Conservation (phyloP, 2,797 vertebrate genomes). For the Florisuga fusca region DNA sequence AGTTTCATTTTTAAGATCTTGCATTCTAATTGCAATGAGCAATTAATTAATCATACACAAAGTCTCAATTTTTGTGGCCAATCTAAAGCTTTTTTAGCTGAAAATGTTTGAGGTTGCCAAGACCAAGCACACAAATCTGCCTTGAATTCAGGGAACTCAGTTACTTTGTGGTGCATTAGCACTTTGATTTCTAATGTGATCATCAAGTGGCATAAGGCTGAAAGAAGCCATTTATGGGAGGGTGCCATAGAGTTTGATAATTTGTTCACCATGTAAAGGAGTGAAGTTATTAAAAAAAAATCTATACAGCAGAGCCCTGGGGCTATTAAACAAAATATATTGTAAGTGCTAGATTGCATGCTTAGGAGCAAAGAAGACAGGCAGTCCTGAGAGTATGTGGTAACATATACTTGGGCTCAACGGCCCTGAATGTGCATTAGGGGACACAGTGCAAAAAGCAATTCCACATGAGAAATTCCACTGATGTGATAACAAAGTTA, state of each 20-base stretch:
- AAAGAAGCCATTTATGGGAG: neutral
- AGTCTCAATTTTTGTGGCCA: neutral
- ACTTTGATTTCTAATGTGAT: neutral
- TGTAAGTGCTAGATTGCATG: neutral
- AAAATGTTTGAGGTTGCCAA: neutral
- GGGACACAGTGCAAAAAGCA: neutral
- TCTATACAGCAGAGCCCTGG: neutral
- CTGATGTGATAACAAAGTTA: slow-evolving; percentile 20
- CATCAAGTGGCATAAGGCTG: neutral
- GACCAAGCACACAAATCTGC: neutral
- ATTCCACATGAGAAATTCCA: slow-evolving; percentile 24
- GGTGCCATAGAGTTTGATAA: neutral
- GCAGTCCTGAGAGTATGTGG: neutral
- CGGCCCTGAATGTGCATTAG: neutral
- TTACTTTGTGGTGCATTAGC: neutral
- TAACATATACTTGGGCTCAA: neutral
- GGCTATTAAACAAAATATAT: neutral
- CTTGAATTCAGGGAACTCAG: neutral
- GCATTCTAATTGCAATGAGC: neutral
- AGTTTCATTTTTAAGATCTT: neutral
- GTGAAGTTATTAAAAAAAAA: neutral
- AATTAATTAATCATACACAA: neutral
- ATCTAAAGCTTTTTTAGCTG: neutral
- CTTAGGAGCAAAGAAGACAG: neutral
- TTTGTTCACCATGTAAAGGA: neutral